Evolutionary conservation across 2,797 vertebrate species (phyloP).

Genomic region (Acanthornis magna): DNA sequence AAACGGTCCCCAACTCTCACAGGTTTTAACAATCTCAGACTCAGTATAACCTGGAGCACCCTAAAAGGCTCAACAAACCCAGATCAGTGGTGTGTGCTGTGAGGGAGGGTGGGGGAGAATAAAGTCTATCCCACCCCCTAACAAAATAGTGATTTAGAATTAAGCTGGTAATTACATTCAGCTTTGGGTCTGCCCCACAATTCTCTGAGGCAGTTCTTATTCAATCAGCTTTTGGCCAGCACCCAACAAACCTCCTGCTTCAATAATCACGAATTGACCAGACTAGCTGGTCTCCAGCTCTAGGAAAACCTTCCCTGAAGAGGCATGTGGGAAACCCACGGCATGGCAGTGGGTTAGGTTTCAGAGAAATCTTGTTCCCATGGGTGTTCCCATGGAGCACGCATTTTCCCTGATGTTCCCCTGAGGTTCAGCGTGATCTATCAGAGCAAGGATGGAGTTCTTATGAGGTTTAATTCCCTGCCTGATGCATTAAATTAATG

Average conservation of each 20-base stretch:
- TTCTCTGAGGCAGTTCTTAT: neutral
- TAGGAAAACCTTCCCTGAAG: neutral
- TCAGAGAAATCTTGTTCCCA: neutral
- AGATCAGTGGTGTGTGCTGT: neutral
- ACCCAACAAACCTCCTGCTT: neutral
- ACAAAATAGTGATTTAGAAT: slow-evolving; percentile 60
- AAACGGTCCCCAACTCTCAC: neutral
- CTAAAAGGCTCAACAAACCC: neutral
- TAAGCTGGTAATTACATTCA: slow-evolving; percentile 49
- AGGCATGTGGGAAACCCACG: neutral
- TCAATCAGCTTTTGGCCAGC: slow-evolving; percentile 44
- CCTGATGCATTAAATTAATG: slow-evolving; percentile 23
- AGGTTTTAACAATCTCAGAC: slow-evolving; percentile 43
- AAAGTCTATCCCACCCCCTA: slow-evolving; percentile 23
- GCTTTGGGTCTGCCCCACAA: slow-evolving; percentile 23
- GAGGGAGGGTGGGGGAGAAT: neutral
- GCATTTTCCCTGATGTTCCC: neutral
- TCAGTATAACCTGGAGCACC: neutral
- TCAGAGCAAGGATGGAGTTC: neutral
- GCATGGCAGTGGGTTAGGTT: neutral
- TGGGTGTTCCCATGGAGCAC: neutral
- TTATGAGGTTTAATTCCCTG: neutral
- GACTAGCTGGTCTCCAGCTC: neutral
- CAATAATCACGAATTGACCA: slow-evolving; percentile 20
- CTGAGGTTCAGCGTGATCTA: neutral